A percentile compares a stretch with the other conserved stretches of the same genome.
These are phyloP conservation scores for Thera britannica DNA, from an alignment of 2,888 invertebrate genomes.

Conservation along the genomic window DNA sequence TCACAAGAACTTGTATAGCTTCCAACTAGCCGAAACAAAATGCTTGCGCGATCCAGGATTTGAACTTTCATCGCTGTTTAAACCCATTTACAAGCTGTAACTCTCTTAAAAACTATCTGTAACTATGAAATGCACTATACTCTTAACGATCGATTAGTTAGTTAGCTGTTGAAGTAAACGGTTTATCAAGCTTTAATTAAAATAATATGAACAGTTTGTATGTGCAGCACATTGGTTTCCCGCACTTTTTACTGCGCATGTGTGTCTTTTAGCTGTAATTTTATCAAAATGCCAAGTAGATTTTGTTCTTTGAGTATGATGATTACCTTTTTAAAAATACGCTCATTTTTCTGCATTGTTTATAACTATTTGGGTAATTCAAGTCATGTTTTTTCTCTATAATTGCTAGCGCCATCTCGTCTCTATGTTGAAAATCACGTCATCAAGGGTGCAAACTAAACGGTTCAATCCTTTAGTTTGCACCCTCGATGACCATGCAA, in stretches of 20 bases:
- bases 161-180: not conserved
- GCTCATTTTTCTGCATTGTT: no score
- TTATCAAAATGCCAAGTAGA: no score
- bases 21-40: not conserved
- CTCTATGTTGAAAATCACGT: not conserved
- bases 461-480: no score
- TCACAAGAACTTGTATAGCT: not conserved
- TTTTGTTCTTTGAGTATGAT: no score
- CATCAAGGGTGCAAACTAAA: not conserved
- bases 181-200: not conserved
- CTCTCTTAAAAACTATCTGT: not conserved
- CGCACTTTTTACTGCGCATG: conserved; percentile 11
- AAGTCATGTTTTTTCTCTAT: no score
- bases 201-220: not conserved
- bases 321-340: no score
- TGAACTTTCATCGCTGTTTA: conserved; percentile 9
- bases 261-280: not conserved
- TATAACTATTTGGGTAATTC: no score
- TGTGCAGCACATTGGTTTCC: conserved; percentile 11
- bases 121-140: not conserved
- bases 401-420: not conserved
- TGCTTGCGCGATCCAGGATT: conserved; percentile 27
- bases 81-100: not conserved
- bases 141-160: not conserved
- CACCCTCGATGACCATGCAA: not conserved